A percentile compares a stretch with the other conserved stretches of the same genome.
Conservation (phyloP, 2,888 invertebrate genomes). For the Buathra laborator region DNA sequence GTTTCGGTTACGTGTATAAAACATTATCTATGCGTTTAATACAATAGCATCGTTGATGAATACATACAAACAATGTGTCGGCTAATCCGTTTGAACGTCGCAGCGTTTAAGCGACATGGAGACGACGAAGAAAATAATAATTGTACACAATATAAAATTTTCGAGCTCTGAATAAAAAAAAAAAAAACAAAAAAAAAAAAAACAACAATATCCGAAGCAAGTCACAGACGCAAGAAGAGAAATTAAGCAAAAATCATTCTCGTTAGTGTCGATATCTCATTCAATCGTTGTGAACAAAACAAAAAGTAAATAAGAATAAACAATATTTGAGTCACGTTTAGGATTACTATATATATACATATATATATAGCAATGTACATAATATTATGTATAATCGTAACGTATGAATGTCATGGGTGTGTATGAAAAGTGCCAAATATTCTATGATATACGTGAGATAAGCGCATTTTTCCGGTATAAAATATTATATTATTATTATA, state of each 20-base stretch:
- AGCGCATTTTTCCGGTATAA: conserved; percentile 45
- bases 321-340: conserved; percentile 70
- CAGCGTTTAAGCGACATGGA: neutral
- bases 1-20: conserved; percentile 78
- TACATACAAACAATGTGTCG: conserved; percentile 29
- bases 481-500: conserved; percentile 50
- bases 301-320: conserved; percentile 48
- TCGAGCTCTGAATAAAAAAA: neutral
- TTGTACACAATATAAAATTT: conserved; percentile 1
- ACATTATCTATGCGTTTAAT: conserved; percentile 70
- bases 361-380: conserved; percentile 54
- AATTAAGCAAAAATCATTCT: neutral
- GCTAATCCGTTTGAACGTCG: conserved; percentile 12
- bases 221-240: neutral
- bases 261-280: neutral
- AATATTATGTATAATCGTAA: conserved; percentile 58
- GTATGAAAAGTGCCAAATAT: conserved; percentile 71
- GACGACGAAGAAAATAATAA: neutral
- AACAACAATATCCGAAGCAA: neutral
- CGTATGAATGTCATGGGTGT: conserved; percentile 41
- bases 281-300: neutral
- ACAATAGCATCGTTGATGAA: conserved; percentile 37
- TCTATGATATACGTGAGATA: conserved; percentile 43
- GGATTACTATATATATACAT: neutral
- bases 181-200: neutral